A percentile compares a stretch with the other conserved stretches of the same genome.
phyloP scores from a whole-genome alignment of 1,140 invertebrate genomes.

The Caenorhabditis latens region DNA sequence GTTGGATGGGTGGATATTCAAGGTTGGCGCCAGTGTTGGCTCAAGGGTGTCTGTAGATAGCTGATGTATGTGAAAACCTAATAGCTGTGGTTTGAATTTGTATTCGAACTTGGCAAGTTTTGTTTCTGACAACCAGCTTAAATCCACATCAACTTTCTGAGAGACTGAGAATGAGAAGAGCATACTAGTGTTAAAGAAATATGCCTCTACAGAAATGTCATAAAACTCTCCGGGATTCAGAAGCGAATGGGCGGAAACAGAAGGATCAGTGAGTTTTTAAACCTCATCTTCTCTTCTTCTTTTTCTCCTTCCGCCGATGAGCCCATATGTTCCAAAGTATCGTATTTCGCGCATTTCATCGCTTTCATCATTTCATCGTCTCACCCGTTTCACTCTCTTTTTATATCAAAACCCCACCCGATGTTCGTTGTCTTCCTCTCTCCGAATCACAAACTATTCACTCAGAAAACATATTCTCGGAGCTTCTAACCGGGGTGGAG shows the following conservation, averaged over 20 bases:
- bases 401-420: not conserved
- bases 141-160: too few relatives aligned
- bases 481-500: not conserved
- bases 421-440: constrained; percentile 28
- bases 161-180: too few relatives aligned
- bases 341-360: constrained; percentile 55
- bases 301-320: not conserved
- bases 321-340: constrained; percentile 48
- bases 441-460: constrained; percentile 41
- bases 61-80: not conserved
- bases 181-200: too few relatives aligned
- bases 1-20: not conserved
- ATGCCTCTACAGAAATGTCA: too few relatives aligned
- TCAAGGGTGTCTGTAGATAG: constrained; percentile 26
- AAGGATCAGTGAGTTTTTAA: not conserved
- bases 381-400: not conserved
- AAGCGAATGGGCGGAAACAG: not conserved
- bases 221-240: too few relatives aligned
- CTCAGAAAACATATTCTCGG: constrained; percentile 38
- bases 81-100: not conserved
- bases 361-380: not conserved
- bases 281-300: not conserved
- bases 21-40: constrained; percentile 19
- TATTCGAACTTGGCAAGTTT: too few relatives aligned
- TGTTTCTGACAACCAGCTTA: too few relatives aligned